phyloP scores from a whole-genome alignment of 2,113 vertebrate genomes.

The Anarrhichthys ocellatus region DNA sequence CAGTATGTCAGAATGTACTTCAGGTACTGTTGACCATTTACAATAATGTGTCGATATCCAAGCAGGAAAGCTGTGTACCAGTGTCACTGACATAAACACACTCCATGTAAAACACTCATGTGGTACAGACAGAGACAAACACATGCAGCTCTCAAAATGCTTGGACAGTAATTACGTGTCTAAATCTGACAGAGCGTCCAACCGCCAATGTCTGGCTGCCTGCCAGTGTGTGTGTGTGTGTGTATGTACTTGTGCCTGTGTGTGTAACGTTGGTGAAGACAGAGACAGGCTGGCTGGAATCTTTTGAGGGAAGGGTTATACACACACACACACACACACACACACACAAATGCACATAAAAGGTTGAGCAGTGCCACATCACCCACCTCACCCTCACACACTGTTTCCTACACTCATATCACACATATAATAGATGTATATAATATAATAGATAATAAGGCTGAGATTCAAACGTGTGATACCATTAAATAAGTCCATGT shows the following conservation, averaged over 20 bases:
- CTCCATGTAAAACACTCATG: conserved; percentile 20
- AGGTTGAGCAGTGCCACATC: conserved; percentile 59
- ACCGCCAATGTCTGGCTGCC: conserved; percentile 56
- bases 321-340: conserved; percentile 40
- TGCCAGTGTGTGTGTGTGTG: conserved; percentile 41
- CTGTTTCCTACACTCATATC: not conserved
- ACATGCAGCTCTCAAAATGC: conserved; percentile 36
- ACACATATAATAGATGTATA: not conserved
- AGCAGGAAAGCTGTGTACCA: not conserved
- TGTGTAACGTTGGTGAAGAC: conserved; percentile 42
- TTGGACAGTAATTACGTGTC: conserved; percentile 66
- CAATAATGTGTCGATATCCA: not conserved
- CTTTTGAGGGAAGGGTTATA: conserved; percentile 44
- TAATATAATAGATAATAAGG: not conserved
- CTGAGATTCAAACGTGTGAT: not conserved
- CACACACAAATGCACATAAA: conserved; percentile 23
- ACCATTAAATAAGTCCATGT: not conserved
- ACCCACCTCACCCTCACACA: conserved; percentile 43
- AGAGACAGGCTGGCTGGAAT: conserved; percentile 67
- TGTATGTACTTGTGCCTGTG: not conserved
- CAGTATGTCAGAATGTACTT: not conserved
- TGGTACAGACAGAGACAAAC: conserved; percentile 13
- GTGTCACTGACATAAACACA: conserved; percentile 9
- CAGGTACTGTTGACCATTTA: not conserved
- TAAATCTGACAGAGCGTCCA: conserved; percentile 71